Evolutionary conservation across 2,797 vertebrate genomes (phyloP).

Genomic region (Sebastes alutus): DNA sequence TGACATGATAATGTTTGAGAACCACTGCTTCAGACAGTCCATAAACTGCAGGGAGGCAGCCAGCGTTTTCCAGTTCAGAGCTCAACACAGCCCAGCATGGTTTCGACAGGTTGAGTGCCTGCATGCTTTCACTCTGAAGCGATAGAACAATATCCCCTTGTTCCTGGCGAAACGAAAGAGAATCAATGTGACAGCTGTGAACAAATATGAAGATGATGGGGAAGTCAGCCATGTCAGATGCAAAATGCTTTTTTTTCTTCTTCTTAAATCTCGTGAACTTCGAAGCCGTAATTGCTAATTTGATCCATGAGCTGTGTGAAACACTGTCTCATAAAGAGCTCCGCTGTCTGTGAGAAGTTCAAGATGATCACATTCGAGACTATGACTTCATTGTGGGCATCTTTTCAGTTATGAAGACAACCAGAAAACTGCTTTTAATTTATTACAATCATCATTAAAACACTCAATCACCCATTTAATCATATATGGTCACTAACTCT

Average conservation of each 20-base stretch:
- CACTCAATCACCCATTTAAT: conserved; percentile 4
- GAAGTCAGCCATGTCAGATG: conserved; percentile 68
- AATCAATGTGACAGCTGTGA: conserved; percentile 74
- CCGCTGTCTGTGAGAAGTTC: conserved; percentile 52
- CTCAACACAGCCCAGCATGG: conserved; percentile 66
- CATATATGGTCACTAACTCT: background rate
- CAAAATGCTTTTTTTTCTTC: conserved; percentile 44
- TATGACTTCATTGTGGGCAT: conserved; percentile 3
- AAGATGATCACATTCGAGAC: conserved; percentile 27
- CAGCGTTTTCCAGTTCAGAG: conserved; percentile 73
- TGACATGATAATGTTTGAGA: conserved; percentile 67
- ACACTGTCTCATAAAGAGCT: conserved; percentile 61
- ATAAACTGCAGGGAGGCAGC: conserved; percentile 66
- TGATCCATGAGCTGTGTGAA: conserved; percentile 59
- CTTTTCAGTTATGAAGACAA: conserved; percentile 18
- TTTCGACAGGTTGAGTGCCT: conserved; percentile 79
- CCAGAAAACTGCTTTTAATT: conserved; percentile 30
- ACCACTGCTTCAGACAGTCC: conserved; percentile 53
- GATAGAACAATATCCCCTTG: conserved; percentile 75
- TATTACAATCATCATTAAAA: conserved; percentile 12
- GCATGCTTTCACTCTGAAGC: conserved; percentile 74
- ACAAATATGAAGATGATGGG: conserved; percentile 71
- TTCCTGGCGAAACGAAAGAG: conserved; percentile 60
- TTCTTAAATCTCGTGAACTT: conserved; percentile 62
- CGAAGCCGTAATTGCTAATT: conserved; percentile 74